phyloP scores from a whole-genome alignment of 2,113 vertebrate genomes.

The Hydrolagus affinis region DNA sequence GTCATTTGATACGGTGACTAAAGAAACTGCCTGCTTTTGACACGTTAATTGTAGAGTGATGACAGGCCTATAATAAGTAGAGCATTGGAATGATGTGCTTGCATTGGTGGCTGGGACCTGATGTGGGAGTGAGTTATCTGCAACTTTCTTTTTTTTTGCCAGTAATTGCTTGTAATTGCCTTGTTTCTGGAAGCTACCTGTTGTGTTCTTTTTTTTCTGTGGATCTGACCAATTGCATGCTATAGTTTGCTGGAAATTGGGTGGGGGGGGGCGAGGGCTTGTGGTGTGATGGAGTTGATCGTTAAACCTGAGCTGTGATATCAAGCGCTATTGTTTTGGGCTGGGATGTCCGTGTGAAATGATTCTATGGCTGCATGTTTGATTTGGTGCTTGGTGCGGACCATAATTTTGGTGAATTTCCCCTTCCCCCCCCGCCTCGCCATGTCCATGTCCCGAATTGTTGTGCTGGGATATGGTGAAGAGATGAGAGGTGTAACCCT shows the following conservation, averaged over 20 bases:
- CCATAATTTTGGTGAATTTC: neutral
- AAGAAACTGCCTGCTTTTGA: neutral
- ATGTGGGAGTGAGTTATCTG: neutral
- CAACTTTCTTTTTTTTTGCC: too few species aligned
- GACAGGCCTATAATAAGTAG: constrained; percentile 24
- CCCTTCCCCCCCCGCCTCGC: too few species aligned
- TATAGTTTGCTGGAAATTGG: neutral
- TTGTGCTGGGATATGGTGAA: neutral
- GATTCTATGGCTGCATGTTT: constrained; percentile 4
- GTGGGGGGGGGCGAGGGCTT: too few species aligned
- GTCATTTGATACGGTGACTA: neutral
- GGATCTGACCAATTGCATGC: neutral
- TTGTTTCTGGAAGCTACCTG: neutral
- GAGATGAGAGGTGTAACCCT: too few species aligned
- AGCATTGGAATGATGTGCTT: neutral
- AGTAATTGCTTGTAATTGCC: neutral
- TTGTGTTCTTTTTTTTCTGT: neutral
- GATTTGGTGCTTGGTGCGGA: constrained; percentile 2
- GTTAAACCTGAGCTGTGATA: too few species aligned
- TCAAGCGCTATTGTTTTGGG: too few species aligned
- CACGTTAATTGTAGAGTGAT: neutral
- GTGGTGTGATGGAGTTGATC: too few species aligned
- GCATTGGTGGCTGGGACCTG: neutral
- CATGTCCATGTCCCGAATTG: neutral
- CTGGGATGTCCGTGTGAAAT: neutral